phyloP scores from a whole-genome alignment of 2,113 vertebrate genomes.

The Cisticola juncidis region DNA sequence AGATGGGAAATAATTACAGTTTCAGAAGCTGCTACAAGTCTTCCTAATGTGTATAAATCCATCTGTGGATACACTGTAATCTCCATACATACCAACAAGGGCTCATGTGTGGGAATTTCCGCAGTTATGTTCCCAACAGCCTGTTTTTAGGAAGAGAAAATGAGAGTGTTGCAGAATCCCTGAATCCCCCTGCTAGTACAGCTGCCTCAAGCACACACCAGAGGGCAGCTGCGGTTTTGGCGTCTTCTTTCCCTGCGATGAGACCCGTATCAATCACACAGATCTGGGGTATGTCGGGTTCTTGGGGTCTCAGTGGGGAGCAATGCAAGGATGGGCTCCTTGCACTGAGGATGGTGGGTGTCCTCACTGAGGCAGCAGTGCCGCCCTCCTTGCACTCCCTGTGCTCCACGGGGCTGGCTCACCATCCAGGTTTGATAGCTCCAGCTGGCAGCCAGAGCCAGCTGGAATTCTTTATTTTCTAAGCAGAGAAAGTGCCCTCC shows the following conservation, averaged over 20 bases:
- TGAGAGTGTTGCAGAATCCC: constrained; percentile 8
- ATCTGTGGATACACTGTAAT: neutral
- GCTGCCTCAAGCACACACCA: neutral
- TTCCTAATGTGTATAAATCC: neutral
- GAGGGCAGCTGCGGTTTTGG: neutral
- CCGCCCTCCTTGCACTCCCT: neutral
- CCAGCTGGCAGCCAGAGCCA: neutral
- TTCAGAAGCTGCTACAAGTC: neutral
- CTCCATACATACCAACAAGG: neutral
- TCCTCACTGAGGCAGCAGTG: fast-evolving
- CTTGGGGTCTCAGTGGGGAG: neutral
- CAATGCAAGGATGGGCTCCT: neutral
- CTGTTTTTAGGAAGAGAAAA: neutral
- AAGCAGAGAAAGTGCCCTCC: neutral
- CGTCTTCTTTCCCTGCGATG: neutral
- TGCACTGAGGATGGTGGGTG: neutral
- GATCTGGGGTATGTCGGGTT: fast-evolving
- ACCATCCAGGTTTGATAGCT: neutral
- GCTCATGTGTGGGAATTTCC: constrained; percentile 15
- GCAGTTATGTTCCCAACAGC: neutral
- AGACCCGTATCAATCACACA: neutral
- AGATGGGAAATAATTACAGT: neutral
- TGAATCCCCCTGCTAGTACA: constrained; percentile 23
- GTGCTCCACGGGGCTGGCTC: neutral
- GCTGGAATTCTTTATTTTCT: neutral